Base-by-base conservation (phyloP, 1,140 invertebrate species). In the Psix sp. region DNA sequence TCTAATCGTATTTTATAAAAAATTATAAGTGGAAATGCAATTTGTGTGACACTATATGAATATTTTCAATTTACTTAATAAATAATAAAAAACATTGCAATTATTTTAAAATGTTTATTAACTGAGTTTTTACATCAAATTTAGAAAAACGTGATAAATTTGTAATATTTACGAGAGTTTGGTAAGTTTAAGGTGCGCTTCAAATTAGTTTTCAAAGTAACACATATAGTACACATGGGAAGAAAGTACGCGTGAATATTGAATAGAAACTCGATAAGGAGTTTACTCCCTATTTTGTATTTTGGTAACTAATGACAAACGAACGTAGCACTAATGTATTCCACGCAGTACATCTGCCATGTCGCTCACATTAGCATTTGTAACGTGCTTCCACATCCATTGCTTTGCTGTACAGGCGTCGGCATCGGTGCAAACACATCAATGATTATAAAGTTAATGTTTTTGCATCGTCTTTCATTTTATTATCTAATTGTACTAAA, bases 351-450 rank as follows among this genome's bases (percentile, higher is more conserved):
- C 82, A 81, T 83, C 80, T 84, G 82, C 80, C 79, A 81, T 80
- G 81, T 65, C 81, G 78, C 77, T 80, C 77, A 80, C 79, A 86
- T 86, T 86, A 86, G 80, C 85, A 86, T 86, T 84, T 82, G 85
- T 84, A 84, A 86, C 85, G 83, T 78, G 76, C 74, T 72, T 62
- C 72, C 72, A 77, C 74, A 71, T 72, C 76, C 79, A 77, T 68
- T 77, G 49, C 63, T 38, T 18, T 43, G 24, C 63, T 72, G 35
- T 24, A 59, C 52, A 46, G 65, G 56, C 70, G 65, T 70, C 62
- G 52, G 56, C 73, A 57, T 74, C 71, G 74, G 76, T 74, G 79
- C 78, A 79, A 83, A 83, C 74, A 77, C 79, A 83, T 84, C 82
- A 83, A 76, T 78, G 73, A 83, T 84, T 85, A 83, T 78, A 79